These are phyloP conservation scores for Nephrotoma appendiculata DNA, from an alignment of 2,888 invertebrate species.

Conservation along the genomic window DNA sequence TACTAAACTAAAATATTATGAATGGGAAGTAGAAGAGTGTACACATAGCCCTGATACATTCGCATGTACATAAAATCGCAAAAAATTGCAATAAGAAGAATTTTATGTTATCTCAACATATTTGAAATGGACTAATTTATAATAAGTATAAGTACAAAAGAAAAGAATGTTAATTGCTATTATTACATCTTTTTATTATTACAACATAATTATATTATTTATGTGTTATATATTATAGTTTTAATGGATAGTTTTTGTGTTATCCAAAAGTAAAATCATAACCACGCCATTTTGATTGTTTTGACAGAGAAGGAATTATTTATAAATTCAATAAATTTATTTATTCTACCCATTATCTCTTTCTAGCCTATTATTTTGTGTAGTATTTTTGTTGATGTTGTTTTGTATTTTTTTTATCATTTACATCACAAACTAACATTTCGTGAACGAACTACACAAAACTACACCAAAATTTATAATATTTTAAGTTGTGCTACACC, in stretches of 20 bases:
- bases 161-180: background rate
- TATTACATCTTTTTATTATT: background rate
- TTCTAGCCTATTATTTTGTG: background rate
- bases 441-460: background rate
- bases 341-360: background rate
- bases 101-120: background rate
- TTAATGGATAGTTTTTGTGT: background rate
- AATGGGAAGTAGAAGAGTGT: background rate
- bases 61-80: background rate
- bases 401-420: background rate
- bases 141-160: background rate
- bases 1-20: background rate
- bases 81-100: background rate
- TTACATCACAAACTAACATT: background rate
- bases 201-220: background rate
- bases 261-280: background rate
- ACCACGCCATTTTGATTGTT: background rate
- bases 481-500: background rate
- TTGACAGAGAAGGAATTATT: background rate
- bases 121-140: background rate
- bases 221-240: background rate
- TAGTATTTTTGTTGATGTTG: no score
- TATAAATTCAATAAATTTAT: background rate
- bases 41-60: background rate
- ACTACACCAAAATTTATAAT: background rate